phyloP scores from a whole-genome alignment of 2,888 invertebrate genomes.

The Lasioglossum leucozonium region DNA sequence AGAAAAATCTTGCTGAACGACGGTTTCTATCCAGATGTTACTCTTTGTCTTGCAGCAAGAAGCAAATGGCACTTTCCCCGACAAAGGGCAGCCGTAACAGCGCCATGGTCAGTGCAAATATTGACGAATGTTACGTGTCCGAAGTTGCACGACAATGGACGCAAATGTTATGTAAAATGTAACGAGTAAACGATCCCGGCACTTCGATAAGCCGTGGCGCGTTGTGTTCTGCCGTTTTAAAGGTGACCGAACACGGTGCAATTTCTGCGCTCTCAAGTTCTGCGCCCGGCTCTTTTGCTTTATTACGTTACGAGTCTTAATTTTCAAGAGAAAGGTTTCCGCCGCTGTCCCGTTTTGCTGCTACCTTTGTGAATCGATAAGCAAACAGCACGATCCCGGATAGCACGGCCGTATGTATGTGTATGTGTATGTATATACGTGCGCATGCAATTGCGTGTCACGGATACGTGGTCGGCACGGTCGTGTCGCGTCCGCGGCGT shows the following conservation, averaged over 20 bases:
- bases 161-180: not conserved
- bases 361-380: conserved; percentile 22
- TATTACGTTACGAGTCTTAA: conserved; percentile 34
- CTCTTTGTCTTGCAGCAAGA: not conserved
- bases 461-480: not conserved
- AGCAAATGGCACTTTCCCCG: not conserved
- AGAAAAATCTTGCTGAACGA: not conserved
- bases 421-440: not conserved
- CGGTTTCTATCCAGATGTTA: not conserved
- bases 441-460: not conserved
- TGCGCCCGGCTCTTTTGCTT: conserved; percentile 12
- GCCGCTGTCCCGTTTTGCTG: not conserved
- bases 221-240: not conserved
- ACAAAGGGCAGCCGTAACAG: not conserved
- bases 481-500: not conserved
- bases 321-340: conserved; percentile 38
- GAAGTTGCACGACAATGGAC: conserved; percentile 18
- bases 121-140: conserved; percentile 1
- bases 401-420: not conserved
- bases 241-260: not conserved
- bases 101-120: not conserved
- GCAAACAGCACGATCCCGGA: not conserved
- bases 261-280: conserved; percentile 4
- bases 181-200: conserved; percentile 9
- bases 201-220: not conserved